Evolutionary conservation across 1,140 invertebrate species (phyloP), one percentile per base, ranked within the genome.

Genomic region (Drosophila kurseongensis): DNA sequence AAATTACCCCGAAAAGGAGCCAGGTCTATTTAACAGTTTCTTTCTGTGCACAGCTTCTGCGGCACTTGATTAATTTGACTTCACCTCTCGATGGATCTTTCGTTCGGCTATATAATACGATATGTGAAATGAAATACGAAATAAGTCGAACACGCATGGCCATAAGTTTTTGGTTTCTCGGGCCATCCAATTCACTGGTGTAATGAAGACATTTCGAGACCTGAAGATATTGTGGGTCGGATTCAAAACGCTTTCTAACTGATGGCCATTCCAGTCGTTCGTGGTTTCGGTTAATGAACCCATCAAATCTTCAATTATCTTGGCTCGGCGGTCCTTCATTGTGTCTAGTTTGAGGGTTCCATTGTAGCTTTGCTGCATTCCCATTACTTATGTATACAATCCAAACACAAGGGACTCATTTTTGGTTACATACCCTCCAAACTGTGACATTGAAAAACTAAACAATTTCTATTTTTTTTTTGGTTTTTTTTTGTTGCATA

Each of bases 131-230:
- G 48, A 72, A 79, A 72, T 50, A 27, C 73, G 73, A 78, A 65
- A 78, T 50, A 45, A 32, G 16, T 59, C 56, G 16, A 42, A 41
- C 68, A 72, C 68, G 66, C 68, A 41, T 32, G 44, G 50, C 36
- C 29, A 32, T 32, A 32, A 32, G 29, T 32, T 36, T 60, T 73
- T 50, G 47, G 32, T 6, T 51, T 69, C 23, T 23, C 9, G 9
- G 9, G 10, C n/a, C n/a, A n/a, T n/a, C n/a, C n/a, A n/a, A n/a
- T 36, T 71, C 18, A 23, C 18, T 32, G 40, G 57, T 40, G 38
- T 86, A 86, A 86, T 86, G 78, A 82, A 86, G 83, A 86, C 78
- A 88, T 88, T 88, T 82, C 56, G 42, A 54, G 52, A 14, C n/a
- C 14, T n/a, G 3, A 2, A 14, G 23, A 29, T 48, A n/a, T 29